Conservation (phyloP, 2,888 invertebrate species). For the Argyresthia albistria region DNA sequence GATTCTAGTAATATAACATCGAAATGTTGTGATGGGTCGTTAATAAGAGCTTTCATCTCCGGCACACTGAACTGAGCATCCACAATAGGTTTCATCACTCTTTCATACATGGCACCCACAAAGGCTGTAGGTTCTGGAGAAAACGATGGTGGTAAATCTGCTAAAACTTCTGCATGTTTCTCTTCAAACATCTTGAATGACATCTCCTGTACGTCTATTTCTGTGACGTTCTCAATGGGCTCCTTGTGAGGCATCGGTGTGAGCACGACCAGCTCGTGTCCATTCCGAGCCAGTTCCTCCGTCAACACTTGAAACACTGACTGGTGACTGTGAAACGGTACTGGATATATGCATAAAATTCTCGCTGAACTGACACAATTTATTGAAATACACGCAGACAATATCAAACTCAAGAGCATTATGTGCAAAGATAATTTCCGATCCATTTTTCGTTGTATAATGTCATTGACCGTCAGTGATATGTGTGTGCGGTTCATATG, state of each 20-base stretch:
- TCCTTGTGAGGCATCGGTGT: slow-evolving; percentile 10
- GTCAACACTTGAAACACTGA: slow-evolving; percentile 1
- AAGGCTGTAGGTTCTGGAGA: too few species aligned
- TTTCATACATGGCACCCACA: too few species aligned
- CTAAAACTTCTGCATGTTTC: not conserved
- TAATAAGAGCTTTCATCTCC: slow-evolving; percentile 1
- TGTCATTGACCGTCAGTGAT: too few species aligned
- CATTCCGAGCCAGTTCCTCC: not conserved
- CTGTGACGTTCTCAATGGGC: slow-evolving; percentile 1
- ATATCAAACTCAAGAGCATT: too few species aligned
- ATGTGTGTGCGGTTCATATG: too few species aligned
- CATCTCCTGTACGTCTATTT: slow-evolving; percentile 2
- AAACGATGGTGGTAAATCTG: too few species aligned
- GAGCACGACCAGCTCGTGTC: slow-evolving; percentile 3
- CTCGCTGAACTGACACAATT: not conserved
- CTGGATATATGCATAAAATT: slow-evolving; percentile 1
- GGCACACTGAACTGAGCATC: not conserved
- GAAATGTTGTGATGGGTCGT: not conserved
- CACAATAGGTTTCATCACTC: not conserved
- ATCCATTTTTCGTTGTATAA: too few species aligned
- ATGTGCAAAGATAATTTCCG: too few species aligned
- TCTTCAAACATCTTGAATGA: not conserved
- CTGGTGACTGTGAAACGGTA: slow-evolving; percentile 4
- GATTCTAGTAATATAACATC: slow-evolving; percentile 2
- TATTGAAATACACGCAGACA: too few species aligned